Conservation (phyloP, 2,888 invertebrate genomes). For the Eueremaeus valkanovi region DNA sequence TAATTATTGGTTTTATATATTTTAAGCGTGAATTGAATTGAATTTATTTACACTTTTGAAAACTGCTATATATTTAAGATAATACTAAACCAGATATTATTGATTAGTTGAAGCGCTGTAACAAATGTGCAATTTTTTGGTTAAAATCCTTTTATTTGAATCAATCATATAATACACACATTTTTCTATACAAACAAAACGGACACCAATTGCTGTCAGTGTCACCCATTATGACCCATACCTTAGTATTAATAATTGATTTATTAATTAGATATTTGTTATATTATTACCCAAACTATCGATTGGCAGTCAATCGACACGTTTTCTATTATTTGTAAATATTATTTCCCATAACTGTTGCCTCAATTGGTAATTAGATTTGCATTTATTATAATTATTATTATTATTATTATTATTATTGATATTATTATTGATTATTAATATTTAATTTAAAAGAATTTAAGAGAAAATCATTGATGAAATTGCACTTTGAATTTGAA, state of each 20-base stretch:
- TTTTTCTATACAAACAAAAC: neutral
- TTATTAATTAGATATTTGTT: constrained; percentile 17
- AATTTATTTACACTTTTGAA: constrained; percentile 16
- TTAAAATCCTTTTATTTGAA: constrained; percentile 11
- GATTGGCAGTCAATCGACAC: neutral
- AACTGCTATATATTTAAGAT: constrained; percentile 2
- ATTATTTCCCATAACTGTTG: constrained; percentile 25
- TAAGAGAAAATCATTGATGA: constrained; percentile 18
- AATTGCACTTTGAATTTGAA: constrained; percentile 1
- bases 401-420: constrained; percentile 6
- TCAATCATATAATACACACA: neutral
- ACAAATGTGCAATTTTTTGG: constrained; percentile 25
- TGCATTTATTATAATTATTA: constrained; percentile 16
- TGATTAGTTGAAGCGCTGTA: constrained; percentile 17
- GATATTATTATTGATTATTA: neutral
- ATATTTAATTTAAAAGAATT: constrained; percentile 27
- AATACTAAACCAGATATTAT: neutral
- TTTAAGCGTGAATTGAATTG: neutral
- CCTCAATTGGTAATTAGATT: constrained; percentile 13
- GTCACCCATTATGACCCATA: too few relatives aligned
- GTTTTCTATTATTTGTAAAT: constrained; percentile 15
- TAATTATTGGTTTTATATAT: constrained; percentile 4
- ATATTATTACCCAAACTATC: constrained; percentile 13
- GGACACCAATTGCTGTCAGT: constrained; percentile 2
- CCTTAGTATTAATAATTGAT: constrained; percentile 9